Conservation (phyloP, 2,888 invertebrate genomes). For the Aspidapion aeneum region DNA sequence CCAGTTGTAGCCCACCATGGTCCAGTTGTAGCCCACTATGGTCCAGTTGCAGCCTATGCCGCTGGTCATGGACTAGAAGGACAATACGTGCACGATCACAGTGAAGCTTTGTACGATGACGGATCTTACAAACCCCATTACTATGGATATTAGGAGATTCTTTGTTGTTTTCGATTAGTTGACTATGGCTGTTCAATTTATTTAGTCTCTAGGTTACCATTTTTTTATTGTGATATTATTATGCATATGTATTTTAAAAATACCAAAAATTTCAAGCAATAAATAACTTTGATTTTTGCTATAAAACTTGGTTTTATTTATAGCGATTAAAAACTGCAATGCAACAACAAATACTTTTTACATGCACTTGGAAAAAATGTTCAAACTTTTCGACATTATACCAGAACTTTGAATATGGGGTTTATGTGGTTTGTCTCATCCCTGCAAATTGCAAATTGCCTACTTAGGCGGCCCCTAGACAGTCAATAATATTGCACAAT, state of each 20-base stretch:
- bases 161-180: neutral
- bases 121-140: constrained; percentile 37
- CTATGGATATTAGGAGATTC: neutral
- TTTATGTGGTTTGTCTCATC: too few species aligned
- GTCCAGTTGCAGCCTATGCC: constrained; percentile 18
- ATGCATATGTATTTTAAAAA: neutral
- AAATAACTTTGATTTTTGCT: neutral
- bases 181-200: neutral
- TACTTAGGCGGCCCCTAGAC: too few species aligned
- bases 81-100: constrained; percentile 35
- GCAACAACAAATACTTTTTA: too few species aligned
- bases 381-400: too few species aligned
- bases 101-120: constrained; percentile 37
- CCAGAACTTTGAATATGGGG: too few species aligned
- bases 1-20: constrained; percentile 12
- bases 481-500: too few species aligned
- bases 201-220: neutral
- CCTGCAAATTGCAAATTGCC: too few species aligned
- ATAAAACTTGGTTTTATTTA: too few species aligned
- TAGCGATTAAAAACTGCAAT: too few species aligned
- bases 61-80: constrained; percentile 33
- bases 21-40: neutral
- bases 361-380: too few species aligned
- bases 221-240: neutral
- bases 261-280: neutral